phyloP scores from a whole-genome alignment of 1,140 invertebrate genomes.

The Drosophila tani region DNA sequence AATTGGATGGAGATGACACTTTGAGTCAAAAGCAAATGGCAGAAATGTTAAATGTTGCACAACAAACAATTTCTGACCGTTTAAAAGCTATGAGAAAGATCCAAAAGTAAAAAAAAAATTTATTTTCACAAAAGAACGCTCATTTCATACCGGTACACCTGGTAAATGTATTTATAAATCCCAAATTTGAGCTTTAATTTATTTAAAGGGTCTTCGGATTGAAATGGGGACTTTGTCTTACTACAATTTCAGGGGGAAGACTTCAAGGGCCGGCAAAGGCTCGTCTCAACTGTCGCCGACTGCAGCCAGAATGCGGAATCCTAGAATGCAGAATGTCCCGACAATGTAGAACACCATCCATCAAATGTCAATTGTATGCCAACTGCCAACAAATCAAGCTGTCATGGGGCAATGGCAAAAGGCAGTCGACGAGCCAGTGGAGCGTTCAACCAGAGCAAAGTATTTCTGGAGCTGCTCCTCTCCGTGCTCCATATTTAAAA shows the following conservation, averaged over 20 bases:
- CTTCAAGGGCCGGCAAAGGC: conserved; percentile 16
- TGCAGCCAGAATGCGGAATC: conserved; percentile 31
- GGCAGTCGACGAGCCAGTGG: conserved; percentile 60
- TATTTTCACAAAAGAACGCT: too few relatives aligned
- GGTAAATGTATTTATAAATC: too few relatives aligned
- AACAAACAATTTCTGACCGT: too few relatives aligned
- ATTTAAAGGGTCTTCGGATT: neutral
- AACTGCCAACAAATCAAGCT: conserved; percentile 83
- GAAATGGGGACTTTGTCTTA: conserved; percentile 14
- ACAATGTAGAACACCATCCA: conserved; percentile 83
- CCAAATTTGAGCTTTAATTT: too few relatives aligned
- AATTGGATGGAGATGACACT: too few relatives aligned
- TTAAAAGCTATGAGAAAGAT: too few relatives aligned
- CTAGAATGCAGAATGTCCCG: conserved; percentile 64
- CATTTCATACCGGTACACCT: too few relatives aligned
- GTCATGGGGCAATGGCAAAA: conserved; percentile 62
- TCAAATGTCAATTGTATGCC: conserved; percentile 82
- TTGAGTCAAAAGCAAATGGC: too few relatives aligned
- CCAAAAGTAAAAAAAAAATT: too few relatives aligned
- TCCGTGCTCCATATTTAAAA: conserved; percentile 74
- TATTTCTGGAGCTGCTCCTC: conserved; percentile 65
- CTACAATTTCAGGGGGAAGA: conserved; percentile 28
- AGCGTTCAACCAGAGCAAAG: conserved; percentile 72
- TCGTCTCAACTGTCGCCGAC: neutral
- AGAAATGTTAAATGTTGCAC: too few relatives aligned